Evolutionary conservation across 2,888 invertebrate genomes (phyloP), one percentile per base, ranked within the genome.

Genomic region (Caenorhabditis doughertyi): DNA sequence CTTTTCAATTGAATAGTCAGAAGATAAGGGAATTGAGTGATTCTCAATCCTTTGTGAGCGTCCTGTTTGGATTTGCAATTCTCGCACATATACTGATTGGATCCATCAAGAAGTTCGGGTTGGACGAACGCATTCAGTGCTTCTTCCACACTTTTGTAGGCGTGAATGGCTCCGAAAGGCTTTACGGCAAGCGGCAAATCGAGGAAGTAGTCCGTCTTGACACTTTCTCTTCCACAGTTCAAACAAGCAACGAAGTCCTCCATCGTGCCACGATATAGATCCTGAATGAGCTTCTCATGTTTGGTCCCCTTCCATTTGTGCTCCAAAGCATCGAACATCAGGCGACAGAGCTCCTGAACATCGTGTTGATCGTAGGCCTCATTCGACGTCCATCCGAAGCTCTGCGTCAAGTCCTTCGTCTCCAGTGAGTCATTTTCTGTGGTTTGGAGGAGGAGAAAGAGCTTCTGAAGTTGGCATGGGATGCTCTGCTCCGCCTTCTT

Each of bases 351-450:
- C 92, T 96, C 96, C 92, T 96, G 96, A 65, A 96, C 96, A 92
- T 96, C 96, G 91, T 96, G 96, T 91, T 96, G 96, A 89, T 96
- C 96, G 95, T 96, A 96, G 0, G 96, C 96, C 92, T 96, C 95
- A 79, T 95, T 95, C 49, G 95, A 95, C 91, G 95, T 95, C 96
- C 96, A 97, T 29, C 96, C 96, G 92, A 96, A 97, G 92, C 96
- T 96, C 84, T 94, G 94, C 0, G 96, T 96, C 77, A 96, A 92
- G 89, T 96, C 95, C 16, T 95, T 96, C 3, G 96, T 97, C 92
- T 96, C 96, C 13, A 96, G 95, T 0, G 96, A 95, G 27, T 94
- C 93, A 90, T 95, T 95, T 35, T 94, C 93, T 32, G 96, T 95
- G 0, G 96, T 96, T 94, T 95, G 96, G 79, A 96, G 93, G 92